Evolutionary conservation across 23 tunicate species (phyloP), one percentile per base, ranked within the genome.

Genomic region (Styela clava): DNA sequence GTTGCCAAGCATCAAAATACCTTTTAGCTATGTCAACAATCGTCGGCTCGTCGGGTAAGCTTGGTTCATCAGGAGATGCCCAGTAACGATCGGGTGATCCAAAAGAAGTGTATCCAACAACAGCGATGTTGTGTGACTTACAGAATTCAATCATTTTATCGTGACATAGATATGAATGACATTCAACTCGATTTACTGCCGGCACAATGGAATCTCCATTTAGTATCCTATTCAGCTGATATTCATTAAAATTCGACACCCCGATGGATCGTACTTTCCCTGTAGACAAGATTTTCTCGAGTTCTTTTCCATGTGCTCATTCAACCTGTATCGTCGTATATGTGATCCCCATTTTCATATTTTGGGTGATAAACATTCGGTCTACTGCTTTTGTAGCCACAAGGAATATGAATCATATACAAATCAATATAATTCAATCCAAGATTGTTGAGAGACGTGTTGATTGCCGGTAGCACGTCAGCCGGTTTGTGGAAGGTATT

Each of bases 161-260:
- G 7, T 76, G 81, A 44, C 9, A 2, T 5, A 86, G 76, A 71
- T 86, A 86, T 12, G 90, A 81, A 32, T 86, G 85, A 35, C 33
- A 61, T 71, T 86, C 90, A 52, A 80, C 68, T 63, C 82, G 90
- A 82, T 86, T 82, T 32, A 82, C 85, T 26, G 74, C 86, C 26
- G 90, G 90, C 22, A 33, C 62, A 18, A 86, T 82, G 5, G 31
- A 23, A 29, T 63, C 30, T 16, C 71, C 56, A 7, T 52, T 30
- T 2, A 72, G 18, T 24, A 86, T 22, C 24, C 82, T 63, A 2
- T 86, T 70, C 52, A 86, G 63, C 52, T 86, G 90, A 52, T 44
- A 81, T 19, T 27, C 35, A 64, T 86, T 86, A 36, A 86, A 86
- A 71, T 86, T 86, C 19, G 79, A 63, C 18, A 86, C 81, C 20